Base-by-base conservation (phyloP, 53 echinoderm and acorn worm species). In the Paracentrotus lividus region DNA sequence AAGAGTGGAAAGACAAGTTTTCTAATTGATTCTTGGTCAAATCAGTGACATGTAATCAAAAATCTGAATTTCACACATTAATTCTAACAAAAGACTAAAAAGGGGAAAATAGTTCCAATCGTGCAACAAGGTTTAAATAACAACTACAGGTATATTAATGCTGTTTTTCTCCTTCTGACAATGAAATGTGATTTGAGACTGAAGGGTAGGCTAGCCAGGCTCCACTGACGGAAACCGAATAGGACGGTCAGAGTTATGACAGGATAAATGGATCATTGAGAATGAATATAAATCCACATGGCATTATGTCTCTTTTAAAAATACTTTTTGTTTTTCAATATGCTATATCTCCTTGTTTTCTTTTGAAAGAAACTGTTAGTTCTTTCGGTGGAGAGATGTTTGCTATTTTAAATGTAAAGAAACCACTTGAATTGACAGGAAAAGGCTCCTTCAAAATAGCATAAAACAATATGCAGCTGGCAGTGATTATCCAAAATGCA, bases 281-380 rank as follows among this genome's bases (percentile, higher is more conserved):
- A 49, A 85, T 55, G 86, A 53, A 33, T 55, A 34, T 56, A 56
- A 54, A 56, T 86, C 86, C 55, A 55, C 34, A 81, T 47, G 34
- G 86, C 31, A 55, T 86, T 55, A 56, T 86, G 54, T 86, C 86
- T 85, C 86, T 86, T 86, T 38, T 86, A 12, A 33, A 55, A 38
- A 18, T 72, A 18, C 20, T 72, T 72, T 38, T 40, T 72, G 72
- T 38, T 40, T 85, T 85, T 51, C 84, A 77, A 23, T 21, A 43
- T 8, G 78, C 64, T 31, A 29, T 64, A 31, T 64, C 64, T 64
- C 64, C 64, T 72, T 38, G 72, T 72, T 72, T 38, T 72, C 72
- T 36, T 72, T 72, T 38, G 40, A 72, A 38, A 40, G 21, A 72
- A 72, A 38, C 5, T 38, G 72, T 72, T 72, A 38, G 72, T 72